Evolutionary conservation across 2,113 vertebrate genomes (phyloP).

Genomic region (Bambusicola thoracicus): DNA sequence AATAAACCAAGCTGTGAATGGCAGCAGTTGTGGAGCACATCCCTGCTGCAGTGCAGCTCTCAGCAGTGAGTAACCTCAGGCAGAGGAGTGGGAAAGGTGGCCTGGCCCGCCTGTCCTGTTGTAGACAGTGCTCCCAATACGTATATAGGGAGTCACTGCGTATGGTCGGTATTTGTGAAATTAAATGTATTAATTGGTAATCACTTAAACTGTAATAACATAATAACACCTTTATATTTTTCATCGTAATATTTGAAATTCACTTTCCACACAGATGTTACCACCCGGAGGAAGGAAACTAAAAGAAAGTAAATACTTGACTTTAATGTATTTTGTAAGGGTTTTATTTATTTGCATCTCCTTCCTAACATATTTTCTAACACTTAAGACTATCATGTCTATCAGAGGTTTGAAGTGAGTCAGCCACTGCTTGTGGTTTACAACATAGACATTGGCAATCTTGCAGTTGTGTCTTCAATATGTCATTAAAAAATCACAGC

Average conservation of each 20-base stretch:
- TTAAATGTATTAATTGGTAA: neutral
- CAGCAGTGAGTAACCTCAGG: neutral
- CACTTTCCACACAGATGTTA: neutral
- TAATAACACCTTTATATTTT: fast-evolving
- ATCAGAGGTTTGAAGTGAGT: neutral
- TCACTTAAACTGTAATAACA: neutral
- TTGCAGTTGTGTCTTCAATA: neutral
- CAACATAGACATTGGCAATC: neutral
- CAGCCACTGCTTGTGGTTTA: neutral
- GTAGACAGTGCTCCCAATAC: neutral
- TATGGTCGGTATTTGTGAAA: neutral
- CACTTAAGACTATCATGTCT: neutral
- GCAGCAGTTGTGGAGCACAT: neutral
- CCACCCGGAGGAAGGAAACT: neutral
- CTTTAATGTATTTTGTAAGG: neutral
- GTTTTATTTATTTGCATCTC: neutral
- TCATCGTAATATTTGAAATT: neutral
- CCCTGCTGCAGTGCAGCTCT: neutral
- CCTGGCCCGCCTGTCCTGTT: neutral
- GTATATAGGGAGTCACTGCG: fast-evolving
- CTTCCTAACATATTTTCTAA: neutral
- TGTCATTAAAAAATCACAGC: neutral
- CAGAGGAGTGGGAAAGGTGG: neutral
- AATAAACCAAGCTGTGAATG: neutral
- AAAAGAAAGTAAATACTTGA: fast-evolving